A percentile compares a stretch with the other conserved stretches of the same genome.
These are phyloP conservation scores for Rynchops niger DNA, from an alignment of 2,113 vertebrate genomes.

Conservation along the genomic window DNA sequence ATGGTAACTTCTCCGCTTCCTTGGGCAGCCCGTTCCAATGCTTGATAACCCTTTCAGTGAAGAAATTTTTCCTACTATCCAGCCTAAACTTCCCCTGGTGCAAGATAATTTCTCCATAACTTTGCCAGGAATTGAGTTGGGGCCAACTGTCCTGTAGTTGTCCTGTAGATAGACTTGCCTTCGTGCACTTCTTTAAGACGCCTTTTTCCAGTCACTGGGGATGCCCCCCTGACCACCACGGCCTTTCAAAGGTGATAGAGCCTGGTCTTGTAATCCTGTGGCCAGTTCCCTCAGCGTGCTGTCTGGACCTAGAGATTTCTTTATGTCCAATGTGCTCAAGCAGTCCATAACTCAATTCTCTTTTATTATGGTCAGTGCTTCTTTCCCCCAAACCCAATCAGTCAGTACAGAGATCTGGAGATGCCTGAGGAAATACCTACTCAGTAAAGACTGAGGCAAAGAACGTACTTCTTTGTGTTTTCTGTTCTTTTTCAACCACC, in stretches of 20 bases:
- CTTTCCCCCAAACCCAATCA: neutral
- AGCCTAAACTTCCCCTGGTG: neutral
- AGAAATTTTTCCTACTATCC: neutral
- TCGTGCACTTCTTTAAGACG: neutral
- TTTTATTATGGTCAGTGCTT: neutral
- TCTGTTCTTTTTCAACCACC: neutral
- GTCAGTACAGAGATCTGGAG: neutral
- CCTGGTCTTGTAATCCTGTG: neutral
- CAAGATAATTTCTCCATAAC: neutral
- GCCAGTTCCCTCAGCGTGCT: neutral
- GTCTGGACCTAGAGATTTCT: neutral
- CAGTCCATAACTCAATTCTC: neutral
- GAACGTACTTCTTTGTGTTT: neutral
- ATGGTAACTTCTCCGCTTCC: neutral
- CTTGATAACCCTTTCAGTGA: neutral
- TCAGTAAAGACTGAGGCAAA: neutral
- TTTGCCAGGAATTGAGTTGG: neutral
- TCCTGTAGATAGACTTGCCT: neutral
- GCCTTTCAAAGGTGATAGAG: neutral
- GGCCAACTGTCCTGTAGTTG: neutral
- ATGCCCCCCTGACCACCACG: neutral
- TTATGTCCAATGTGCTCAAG: neutral
- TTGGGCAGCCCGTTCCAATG: neutral
- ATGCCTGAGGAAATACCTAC: neutral
- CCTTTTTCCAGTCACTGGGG: neutral